These are phyloP conservation scores for zebrafish (Danio rerio) DNA, from an alignment of 2,113 vertebrate species.

Conservation along the genomic window GRCz12tu NC_133191.1:24196501-24197000, in stretches of 20 bases:
- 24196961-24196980: not conserved
- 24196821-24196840: not conserved
- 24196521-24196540: not conserved
- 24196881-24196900: not conserved
- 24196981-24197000: not conserved
- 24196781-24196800: not conserved
- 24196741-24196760: not conserved
- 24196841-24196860: not conserved
- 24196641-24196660: not conserved
- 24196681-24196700: not conserved
- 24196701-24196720: not conserved
- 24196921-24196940: conserved; percentile 40
- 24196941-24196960: conserved; percentile 25
- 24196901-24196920: conserved; percentile 31
- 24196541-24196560: not conserved
- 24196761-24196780: not conserved
- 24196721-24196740: not conserved
- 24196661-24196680: not conserved
- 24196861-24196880: not conserved
- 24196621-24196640: not conserved
- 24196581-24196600: not conserved
- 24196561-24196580: not conserved
- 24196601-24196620: not conserved
- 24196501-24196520: conserved; percentile 4
- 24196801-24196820: not conserved